Conservation (phyloP, 2,888 invertebrate genomes). For the Oeneis ivallda region DNA sequence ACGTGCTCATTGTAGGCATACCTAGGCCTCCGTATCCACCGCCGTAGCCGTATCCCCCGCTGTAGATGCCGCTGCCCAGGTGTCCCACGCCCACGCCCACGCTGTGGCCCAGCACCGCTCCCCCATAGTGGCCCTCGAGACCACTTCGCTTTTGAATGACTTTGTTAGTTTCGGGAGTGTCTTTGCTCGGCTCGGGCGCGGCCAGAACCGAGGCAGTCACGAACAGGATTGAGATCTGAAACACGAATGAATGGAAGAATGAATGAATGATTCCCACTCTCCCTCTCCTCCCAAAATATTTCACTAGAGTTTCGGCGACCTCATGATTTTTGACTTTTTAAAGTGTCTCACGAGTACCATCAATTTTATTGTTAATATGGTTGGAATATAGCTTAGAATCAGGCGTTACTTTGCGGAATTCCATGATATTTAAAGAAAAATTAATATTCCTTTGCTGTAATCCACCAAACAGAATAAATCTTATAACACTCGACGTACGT, state of each 20-base stretch:
- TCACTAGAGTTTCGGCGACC: too few relatives aligned
- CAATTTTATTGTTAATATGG: too few relatives aligned
- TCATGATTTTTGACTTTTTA: too few relatives aligned
- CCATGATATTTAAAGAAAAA: too few relatives aligned
- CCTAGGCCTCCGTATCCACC: conserved; percentile 36
- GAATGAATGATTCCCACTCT: neutral
- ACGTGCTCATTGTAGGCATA: too few relatives aligned
- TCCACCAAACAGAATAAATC: too few relatives aligned
- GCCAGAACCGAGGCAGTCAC: conserved; percentile 66
- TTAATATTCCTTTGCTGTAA: too few relatives aligned
- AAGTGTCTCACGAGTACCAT: too few relatives aligned
- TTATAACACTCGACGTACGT: too few relatives aligned
- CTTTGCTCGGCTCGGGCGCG: conserved; percentile 64
- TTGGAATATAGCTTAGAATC: too few relatives aligned
- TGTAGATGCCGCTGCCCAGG: conserved; percentile 40
- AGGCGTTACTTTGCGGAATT: too few relatives aligned
- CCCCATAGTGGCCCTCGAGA: conserved; percentile 64
- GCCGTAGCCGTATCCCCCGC: conserved; percentile 40
- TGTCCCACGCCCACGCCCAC: conserved; percentile 45
- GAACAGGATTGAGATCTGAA: conserved; percentile 65
- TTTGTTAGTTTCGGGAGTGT: conserved; percentile 62
- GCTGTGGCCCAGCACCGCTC: conserved; percentile 44
- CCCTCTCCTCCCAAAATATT: too few relatives aligned
- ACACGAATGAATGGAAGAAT: conserved; percentile 30
- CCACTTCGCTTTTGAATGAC: conserved; percentile 74